Base-by-base conservation (phyloP, 2,888 invertebrate species). In the Agriopis aurantiaria region DNA sequence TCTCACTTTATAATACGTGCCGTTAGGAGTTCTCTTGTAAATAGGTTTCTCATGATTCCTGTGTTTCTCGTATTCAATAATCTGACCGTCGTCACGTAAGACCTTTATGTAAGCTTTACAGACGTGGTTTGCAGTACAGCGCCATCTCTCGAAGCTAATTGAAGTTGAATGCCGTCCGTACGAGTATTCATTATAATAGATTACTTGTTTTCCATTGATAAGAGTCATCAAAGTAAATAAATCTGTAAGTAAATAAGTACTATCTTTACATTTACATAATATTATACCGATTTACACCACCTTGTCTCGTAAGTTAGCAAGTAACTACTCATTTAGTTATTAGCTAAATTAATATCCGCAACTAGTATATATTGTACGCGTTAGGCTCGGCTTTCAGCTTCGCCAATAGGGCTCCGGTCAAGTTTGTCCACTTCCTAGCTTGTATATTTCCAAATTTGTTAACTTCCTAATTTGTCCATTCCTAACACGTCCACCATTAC, bases 51-150 rank as follows among this genome's bases (percentile, higher is more conserved):
- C 49, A 64, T 75, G 75, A 12, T 60, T 49, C 14, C 63, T 58
- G 11, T 75, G 75, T 4, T 69, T 62, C 2, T 56, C 63, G 33
- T 57, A 69, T 0, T 59, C 71, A 5, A 73, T 43, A 43, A 75
- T 23, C 4, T 68, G 60, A 1, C 73, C 69, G 49, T n/a, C 60
- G 49, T 17, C 57, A 48, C 64, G 61, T 5, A 58, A 33, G 17
- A 73, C 12, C 65, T 68, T 68, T 33, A 83, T 71, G 53, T 75
- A 79, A 0, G 82, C 76, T n/a, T 71, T 74, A 67, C 83, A 82
- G 0, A 55, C 61, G 0, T 72, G 63, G n/a, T 75, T 77, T 23
- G 67, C 63, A 3, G 75, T 80, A 46, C 76, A 79, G 7, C 79
- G 74, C 78, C 78, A 79, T 51, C 73, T 71, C 23, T 76, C 61